Evolutionary conservation across 2,888 invertebrate species (phyloP), one percentile per base, ranked within the genome.

Genomic region (Oeneis ivallda): DNA sequence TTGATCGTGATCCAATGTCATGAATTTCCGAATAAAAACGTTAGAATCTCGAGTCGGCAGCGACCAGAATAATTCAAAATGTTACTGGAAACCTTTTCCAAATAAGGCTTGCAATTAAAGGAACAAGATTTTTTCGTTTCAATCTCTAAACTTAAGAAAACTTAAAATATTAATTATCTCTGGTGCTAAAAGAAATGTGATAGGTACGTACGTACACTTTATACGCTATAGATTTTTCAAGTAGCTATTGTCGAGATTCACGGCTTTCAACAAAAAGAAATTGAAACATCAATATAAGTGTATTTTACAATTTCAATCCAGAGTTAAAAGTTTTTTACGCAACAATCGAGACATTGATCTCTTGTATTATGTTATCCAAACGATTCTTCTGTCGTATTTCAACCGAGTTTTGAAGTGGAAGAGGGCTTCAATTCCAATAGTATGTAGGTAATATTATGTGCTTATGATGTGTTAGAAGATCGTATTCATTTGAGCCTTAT

Each of bases 11-110:
- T 68, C 62, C 67, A 63, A 54, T 45, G 68, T 69, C 59, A 67
- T 72, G 68, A 72, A 72, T 72, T 71, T 66, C 57, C 60, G 65
- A 65, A 68, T 68, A 74, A 74, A 74, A 74, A 74, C 66, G 62
- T 64, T 45, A 67, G 47, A 68, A 70, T 53, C 63, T 49, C 43
- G 62, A 62, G 65, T 52, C 69, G 34, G 53, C 49, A 56, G 53
- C 64, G 65, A 69, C 62, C 64, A 50, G 64, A 67, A 58, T 69
- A 70, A 71, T 68, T 70, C 68, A 67, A 72, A 69, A 70, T 56
- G 58, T 70, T 68, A 58, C 62, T 69, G 63, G 67, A 66, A 70
- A 67, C 62, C 54, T 57, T 52, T 57, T 63, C 60, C 66, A 45
- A 66, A 59, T 65, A 59, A 61, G 64, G 66, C 62, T 45, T 52